Conservation (phyloP, 2,888 invertebrate species). For the Lycophotia porphyrea region DNA sequence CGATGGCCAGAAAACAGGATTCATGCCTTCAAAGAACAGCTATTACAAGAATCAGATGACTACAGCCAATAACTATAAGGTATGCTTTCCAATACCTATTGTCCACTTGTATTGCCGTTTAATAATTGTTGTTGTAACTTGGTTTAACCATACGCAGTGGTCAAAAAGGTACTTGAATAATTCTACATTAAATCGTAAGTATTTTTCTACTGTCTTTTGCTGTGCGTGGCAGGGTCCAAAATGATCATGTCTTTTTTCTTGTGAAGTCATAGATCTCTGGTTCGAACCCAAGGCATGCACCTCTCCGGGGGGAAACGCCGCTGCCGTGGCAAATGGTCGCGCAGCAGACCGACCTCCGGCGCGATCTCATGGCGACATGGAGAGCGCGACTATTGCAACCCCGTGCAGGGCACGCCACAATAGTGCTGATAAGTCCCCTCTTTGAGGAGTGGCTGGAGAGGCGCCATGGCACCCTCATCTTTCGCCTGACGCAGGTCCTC, state of each 20-base stretch:
- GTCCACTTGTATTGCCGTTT: background rate
- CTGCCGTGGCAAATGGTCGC: no score
- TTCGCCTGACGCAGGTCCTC: no score
- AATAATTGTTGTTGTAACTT: background rate
- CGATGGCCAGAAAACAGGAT: slow-evolving; percentile 91
- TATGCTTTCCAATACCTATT: slow-evolving; percentile 58
- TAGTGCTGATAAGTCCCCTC: no score
- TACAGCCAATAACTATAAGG: slow-evolving; percentile 91
- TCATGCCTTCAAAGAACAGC: slow-evolving; percentile 90
- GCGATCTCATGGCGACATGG: no score
- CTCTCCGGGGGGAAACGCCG: no score
- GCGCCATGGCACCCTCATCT: no score
- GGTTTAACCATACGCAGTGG: background rate
- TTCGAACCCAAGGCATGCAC: no score
- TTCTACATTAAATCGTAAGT: background rate
- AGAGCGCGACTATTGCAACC: no score
- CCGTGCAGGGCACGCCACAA: no score
- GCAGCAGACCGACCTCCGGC: no score
- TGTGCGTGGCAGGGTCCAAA: background rate
- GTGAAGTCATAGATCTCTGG: no score
- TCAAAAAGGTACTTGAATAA: background rate
- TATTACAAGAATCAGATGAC: slow-evolving; percentile 91
- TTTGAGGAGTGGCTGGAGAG: no score
- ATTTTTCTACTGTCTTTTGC: background rate
- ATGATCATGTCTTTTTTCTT: background rate